phyloP scores from a whole-genome alignment of 2,888 invertebrate species.

The Halictus quadricinctus region DNA sequence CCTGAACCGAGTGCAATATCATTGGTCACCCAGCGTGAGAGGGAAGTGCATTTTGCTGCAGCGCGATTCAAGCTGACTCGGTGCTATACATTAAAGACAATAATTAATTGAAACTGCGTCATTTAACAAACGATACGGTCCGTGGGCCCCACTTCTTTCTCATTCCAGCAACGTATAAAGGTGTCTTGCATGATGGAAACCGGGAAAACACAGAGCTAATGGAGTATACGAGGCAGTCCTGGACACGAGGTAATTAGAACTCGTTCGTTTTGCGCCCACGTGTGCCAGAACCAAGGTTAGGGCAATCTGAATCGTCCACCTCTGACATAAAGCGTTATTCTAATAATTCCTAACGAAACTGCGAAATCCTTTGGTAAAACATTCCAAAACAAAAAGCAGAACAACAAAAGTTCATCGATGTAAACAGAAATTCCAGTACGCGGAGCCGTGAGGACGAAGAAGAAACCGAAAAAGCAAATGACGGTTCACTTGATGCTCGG shows the following conservation, averaged over 20 bases:
- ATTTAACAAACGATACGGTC: constrained; percentile 63
- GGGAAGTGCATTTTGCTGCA: constrained; percentile 15
- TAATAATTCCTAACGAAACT: background rate
- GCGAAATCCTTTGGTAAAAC: background rate
- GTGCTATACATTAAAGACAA: constrained; percentile 30
- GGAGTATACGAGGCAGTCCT: constrained; percentile 40
- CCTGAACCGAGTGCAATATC: constrained; percentile 28
- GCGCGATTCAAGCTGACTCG: constrained; percentile 34
- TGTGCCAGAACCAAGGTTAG: background rate
- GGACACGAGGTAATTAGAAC: constrained; percentile 47
- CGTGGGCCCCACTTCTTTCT: constrained; percentile 13
- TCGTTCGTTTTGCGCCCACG: constrained; percentile 12
- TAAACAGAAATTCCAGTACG: background rate
- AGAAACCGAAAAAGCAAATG: constrained; percentile 9
- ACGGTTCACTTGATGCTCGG: background rate
- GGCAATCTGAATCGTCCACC: background rate
- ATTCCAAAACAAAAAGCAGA: background rate
- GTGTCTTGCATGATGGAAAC: constrained; percentile 30
- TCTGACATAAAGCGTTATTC: background rate
- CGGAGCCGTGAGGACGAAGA: background rate
- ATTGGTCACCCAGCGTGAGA: constrained; percentile 41
- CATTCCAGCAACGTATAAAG: constrained; percentile 33
- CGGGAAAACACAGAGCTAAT: constrained; percentile 9
- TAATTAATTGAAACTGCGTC: constrained; percentile 62
- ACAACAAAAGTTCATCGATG: background rate